Evolutionary conservation across 2,113 vertebrate species (phyloP).

Genomic region (Pangasianodon gigas): DNA sequence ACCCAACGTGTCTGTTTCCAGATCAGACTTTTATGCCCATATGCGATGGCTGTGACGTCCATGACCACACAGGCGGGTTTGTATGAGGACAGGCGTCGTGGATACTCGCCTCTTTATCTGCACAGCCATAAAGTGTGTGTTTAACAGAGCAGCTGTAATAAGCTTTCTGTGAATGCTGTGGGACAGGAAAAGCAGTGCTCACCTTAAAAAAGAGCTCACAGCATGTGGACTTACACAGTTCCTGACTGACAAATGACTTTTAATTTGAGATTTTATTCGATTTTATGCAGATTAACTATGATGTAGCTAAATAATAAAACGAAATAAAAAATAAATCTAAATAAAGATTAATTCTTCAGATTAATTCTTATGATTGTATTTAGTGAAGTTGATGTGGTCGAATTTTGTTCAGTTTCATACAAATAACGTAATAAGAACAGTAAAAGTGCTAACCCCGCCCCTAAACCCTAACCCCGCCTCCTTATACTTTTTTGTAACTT

Average conservation of each 20-base stretch:
- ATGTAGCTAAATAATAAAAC: neutral
- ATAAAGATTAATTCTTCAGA: no score
- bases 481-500: neutral
- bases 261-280: no score
- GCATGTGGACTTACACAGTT: no score
- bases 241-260: no score
- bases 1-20: neutral
- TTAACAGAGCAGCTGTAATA: neutral
- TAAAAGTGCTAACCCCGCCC: neutral
- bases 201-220: neutral
- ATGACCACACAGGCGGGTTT: neutral
- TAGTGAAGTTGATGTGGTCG: neutral
- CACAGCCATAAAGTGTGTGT: conserved; percentile 14
- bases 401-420: neutral
- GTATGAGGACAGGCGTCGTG: neutral
- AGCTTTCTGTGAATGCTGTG: neutral
- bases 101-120: neutral
- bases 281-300: neutral
- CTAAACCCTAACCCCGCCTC: neutral
- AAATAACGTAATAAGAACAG: neutral
- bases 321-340: no score
- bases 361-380: neutral
- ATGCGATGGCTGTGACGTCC: neutral
- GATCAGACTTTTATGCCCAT: neutral
- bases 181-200: neutral